Conservation (phyloP, 2,888 invertebrate genomes). For the Lutraria lutraria region DNA sequence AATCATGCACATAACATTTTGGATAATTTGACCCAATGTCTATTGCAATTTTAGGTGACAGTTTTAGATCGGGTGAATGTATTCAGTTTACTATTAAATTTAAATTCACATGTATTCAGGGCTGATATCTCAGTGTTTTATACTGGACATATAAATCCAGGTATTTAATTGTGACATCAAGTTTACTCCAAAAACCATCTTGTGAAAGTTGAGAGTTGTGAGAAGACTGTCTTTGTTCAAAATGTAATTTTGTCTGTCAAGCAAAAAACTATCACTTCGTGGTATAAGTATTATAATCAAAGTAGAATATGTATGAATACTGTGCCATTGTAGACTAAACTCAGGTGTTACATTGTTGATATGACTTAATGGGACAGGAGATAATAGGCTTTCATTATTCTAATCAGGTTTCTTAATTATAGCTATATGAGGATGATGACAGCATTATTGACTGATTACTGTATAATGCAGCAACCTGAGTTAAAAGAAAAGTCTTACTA, state of each 20-base stretch:
- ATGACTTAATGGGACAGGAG: background rate
- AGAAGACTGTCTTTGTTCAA: background rate
- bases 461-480: no score
- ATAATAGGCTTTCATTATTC: conserved; percentile 16
- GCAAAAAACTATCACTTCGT: background rate
- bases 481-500: no score
- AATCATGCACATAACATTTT: no score
- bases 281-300: background rate
- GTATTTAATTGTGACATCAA: conserved; percentile 18
- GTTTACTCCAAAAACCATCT: conserved; percentile 6
- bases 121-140: background rate
- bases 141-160: background rate
- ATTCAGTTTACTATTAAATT: no score
- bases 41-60: no score
- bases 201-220: conserved; percentile 12
- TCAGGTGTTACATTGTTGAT: conserved; percentile 4
- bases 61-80: no score
- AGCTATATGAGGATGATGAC: no score
- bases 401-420: background rate
- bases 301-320: background rate
- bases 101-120: no score
- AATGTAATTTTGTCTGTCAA: background rate
- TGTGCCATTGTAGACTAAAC: background rate
- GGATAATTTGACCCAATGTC: no score
- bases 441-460: no score